These are phyloP conservation scores for Sylvilagus bachmani DNA, from an alignment of 2,113 vertebrate species.

Conservation along the genomic window DNA sequence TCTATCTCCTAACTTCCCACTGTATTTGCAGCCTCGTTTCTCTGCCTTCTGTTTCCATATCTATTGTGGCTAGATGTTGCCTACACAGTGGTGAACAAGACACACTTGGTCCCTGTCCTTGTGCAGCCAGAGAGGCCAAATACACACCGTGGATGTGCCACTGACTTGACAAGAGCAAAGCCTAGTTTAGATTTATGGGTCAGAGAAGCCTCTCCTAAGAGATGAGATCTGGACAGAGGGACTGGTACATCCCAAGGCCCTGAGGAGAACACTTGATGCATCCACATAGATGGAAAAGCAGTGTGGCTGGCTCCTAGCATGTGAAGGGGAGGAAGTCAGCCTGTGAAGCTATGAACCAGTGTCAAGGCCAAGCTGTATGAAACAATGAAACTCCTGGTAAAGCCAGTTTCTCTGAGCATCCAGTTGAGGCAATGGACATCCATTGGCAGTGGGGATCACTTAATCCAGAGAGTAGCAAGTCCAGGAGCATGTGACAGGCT, in stretches of 20 bases:
- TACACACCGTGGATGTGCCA: too few species aligned
- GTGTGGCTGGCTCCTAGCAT: too few species aligned
- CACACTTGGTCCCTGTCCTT: neutral
- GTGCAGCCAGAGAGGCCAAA: neutral
- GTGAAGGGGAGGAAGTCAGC: neutral
- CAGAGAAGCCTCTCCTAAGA: neutral
- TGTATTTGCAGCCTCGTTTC: neutral
- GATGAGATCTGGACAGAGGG: neutral
- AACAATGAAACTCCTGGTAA: neutral
- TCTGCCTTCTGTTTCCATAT: neutral
- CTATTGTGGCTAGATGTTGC: neutral
- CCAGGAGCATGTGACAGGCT: neutral
- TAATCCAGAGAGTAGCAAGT: neutral
- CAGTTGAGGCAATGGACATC: neutral
- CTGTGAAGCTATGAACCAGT: neutral
- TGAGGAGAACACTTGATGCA: neutral
- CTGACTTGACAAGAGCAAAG: neutral
- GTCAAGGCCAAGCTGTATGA: neutral
- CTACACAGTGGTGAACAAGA: neutral
- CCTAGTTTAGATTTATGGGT: neutral
- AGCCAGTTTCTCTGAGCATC: neutral
- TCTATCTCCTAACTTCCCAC: neutral
- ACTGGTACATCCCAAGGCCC: neutral
- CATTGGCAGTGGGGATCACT: neutral
- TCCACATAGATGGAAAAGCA: neutral